Base-by-base conservation (phyloP, 2,797 vertebrate species). In the Brachyrhaphis roseni region DNA sequence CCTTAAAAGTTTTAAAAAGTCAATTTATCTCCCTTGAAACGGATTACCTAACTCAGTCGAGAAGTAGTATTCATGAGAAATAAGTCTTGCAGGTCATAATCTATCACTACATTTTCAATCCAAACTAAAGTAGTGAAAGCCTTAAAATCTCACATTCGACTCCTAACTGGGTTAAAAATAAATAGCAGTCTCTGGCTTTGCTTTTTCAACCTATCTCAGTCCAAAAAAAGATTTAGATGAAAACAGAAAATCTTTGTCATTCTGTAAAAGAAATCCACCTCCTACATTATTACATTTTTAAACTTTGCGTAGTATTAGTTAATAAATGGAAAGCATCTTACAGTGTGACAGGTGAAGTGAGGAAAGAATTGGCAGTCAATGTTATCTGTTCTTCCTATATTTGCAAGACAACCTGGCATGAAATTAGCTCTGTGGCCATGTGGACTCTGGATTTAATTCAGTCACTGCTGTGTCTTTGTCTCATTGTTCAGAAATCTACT, bases 371-470 rank as follows among this genome's bases (percentile, higher is more conserved):
- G 47, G 62, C 79, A 85, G 26, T 31, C 45, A 26, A 13, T 12
- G 7, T 72, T 79, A 76, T 75, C 6, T 36, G 59, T 80, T 20
- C 39, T 74, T 84, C 80, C 76, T 46, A 43, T 41, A 23, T 84
- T 84, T 82, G 51, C 75, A 78, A 86, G 82, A 79, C 76, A 78
- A 78, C 51, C 77, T 78, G 77, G 49, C 76, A 83, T 85, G 77
- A 90, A 90, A 91, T 88, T 82, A 79, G 45, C 46, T 79, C 34
- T 74, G 75, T 43, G 53, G 57, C 77, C 8, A 76, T 43, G n/a
- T 53, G 46, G 26, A 46, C 1, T 5, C 41, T 72, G 75, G 46
- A 75, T 86, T 84, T 31, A 71, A 47, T 76, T 53, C 72, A 72
- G 47, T 57, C 66, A 41, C n/a, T 64, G 66, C 23, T 77, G 20